Percentiles rank a stretch among this genome's conserved stretches.
Conservation (phyloP, 2,888 invertebrate species). For the Anorthoa munda region DNA sequence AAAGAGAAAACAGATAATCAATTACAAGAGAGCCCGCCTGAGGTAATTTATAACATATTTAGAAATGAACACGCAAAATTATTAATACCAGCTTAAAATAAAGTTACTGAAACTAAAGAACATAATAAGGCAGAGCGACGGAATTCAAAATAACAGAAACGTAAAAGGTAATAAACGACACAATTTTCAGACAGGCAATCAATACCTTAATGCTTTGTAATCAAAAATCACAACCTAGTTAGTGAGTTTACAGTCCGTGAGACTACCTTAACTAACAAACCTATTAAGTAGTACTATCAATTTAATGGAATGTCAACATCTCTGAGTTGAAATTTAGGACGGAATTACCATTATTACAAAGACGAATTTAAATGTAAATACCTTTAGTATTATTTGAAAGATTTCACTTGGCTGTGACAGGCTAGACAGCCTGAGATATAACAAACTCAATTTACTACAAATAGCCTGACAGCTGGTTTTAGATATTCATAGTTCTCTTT, state of each 20-base stretch:
- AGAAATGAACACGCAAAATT: neutral
- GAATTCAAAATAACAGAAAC: neutral
- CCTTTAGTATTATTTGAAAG: neutral
- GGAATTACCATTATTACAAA: slow-evolving; percentile 12
- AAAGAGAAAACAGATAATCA: neutral
- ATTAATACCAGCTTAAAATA: neutral
- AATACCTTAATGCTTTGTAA: slow-evolving; percentile 38
- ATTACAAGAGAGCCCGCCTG: slow-evolving; percentile 29
- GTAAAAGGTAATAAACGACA: neutral
- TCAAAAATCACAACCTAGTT: slow-evolving; percentile 65
- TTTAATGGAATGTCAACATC: slow-evolving; percentile 40
- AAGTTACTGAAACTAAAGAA: neutral
- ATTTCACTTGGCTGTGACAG: slow-evolving; percentile 8
- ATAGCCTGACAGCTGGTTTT: neutral
- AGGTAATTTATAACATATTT: neutral
- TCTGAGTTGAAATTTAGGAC: slow-evolving; percentile 2
- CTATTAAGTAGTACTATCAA: slow-evolving; percentile 22
- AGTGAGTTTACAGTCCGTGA: slow-evolving; percentile 61
- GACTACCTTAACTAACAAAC: slow-evolving; percentile 46
- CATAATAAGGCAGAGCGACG: neutral
- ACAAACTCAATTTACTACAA: neutral
- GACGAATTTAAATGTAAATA: slow-evolving; percentile 3
- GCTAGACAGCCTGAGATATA: neutral
- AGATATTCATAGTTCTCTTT: slow-evolving; percentile 1
- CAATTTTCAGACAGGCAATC: slow-evolving; percentile 8